phyloP scores from a whole-genome alignment of 2,888 invertebrate species.

The Cantharis flavilabris region DNA sequence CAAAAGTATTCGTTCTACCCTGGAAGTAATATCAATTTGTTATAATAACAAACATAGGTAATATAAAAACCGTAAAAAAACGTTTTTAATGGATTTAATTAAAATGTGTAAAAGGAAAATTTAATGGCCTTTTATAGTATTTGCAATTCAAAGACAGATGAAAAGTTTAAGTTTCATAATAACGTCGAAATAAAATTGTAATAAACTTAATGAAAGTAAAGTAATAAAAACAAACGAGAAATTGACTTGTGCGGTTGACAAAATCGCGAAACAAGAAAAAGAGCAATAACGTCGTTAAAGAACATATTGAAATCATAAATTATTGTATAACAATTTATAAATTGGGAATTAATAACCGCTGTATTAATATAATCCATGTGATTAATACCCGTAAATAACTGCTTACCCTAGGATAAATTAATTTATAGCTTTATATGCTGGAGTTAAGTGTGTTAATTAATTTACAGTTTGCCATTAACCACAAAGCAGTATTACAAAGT shows the following conservation, averaged over 20 bases:
- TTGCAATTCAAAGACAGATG: not conserved
- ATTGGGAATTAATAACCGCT: conserved; percentile 17
- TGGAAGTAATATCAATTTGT: not conserved
- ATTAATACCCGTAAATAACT: conserved; percentile 39
- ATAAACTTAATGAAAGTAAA: not conserved
- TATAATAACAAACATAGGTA: not conserved
- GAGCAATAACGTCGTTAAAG: not conserved
- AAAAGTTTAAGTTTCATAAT: not conserved
- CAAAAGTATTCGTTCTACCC: too few species aligned
- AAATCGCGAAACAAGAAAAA: not conserved
- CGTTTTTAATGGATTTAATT: not conserved
- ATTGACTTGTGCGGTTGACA: not conserved
- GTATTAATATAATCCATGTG: conserved; percentile 31
- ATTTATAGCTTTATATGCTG: conserved; percentile 38
- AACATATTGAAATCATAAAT: conserved; percentile 6
- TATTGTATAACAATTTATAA: conserved; percentile 2
- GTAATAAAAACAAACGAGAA: not conserved
- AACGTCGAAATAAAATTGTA: not conserved
- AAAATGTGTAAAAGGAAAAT: not conserved
- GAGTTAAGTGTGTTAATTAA: conserved; percentile 38
- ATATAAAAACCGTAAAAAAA: not conserved
- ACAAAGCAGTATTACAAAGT: conserved; percentile 26
- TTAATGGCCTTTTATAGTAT: not conserved
- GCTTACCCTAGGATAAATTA: conserved; percentile 39
- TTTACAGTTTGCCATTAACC: conserved; percentile 31